Base-by-base conservation (phyloP, 2,113 vertebrate species). In the Colius striatus region DNA sequence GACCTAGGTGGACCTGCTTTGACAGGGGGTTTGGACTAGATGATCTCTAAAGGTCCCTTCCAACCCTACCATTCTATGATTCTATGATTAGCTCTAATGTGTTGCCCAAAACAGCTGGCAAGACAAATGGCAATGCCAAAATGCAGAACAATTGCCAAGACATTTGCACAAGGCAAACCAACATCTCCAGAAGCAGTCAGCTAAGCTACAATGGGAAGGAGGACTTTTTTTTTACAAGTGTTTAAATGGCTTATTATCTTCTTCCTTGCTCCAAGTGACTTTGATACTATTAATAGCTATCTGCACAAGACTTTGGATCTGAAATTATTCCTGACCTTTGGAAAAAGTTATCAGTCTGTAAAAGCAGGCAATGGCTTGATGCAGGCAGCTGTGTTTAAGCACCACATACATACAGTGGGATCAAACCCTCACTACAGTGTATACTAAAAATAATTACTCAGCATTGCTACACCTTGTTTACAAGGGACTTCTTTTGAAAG, bases 301-400 rank as follows among this genome's bases (percentile, higher is more conserved):
- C 53, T 47, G 0, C 1, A 0, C 27, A 70, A 74, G 38, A 50
- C 53, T 50, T 48, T 0, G 11, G 34, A 65, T n/a, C 26, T 29
- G 57, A 72, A 92, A 75, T 11, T 0, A 61, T 27, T 68, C 62
- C 23, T 15, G 53, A 65, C 11, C 34, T 66, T 58, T 41, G 62
- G 41, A 30, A 34, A 29, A 48, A 72, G 55, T 51, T 80, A 47
- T 70, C 45, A 18, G 43, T 16, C 51, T 54, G 32, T 29, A 58
- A 68, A 78, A 61, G 34, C 50, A 92, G 30, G 25, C 15, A 30
- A 10, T 57, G 36, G 48, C 36, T 26, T 4, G 20, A 15, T 13
- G 36, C 34, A 2, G 2, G n/a, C 0, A 2, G 30, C 5, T 79
- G 36, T 30, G 20, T 10, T 10, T 18, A 9, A 53, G 70, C 0